Conservation (phyloP, 92 coral and sea anemone species). For the Siderastrea siderea region DNA sequence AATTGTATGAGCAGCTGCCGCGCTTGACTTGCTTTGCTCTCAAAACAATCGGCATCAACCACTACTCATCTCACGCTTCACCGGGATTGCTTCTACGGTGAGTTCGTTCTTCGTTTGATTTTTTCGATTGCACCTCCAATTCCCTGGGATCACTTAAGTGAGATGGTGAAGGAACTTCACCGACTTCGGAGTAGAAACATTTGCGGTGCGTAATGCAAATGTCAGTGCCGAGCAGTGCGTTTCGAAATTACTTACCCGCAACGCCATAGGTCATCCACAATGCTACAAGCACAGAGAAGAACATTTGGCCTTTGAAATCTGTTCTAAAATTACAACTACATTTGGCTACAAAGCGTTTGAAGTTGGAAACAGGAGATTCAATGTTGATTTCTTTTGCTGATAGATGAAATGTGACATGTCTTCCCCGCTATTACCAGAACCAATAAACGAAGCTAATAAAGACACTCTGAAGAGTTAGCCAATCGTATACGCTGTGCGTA, state of each 20-base stretch:
- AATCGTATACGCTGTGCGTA: constrained; percentile 51
- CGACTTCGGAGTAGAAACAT: constrained; percentile 21
- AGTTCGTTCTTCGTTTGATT: background rate
- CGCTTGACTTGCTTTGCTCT: constrained; percentile 52
- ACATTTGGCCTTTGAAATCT: constrained; percentile 52
- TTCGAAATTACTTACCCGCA: constrained; percentile 51
- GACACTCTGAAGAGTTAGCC: constrained; percentile 47
- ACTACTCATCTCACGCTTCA: constrained; percentile 45
- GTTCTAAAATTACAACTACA: constrained; percentile 55
- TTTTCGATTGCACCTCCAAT: constrained; percentile 9
- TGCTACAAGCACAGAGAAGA: constrained; percentile 53
- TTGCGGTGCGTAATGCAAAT: constrained; percentile 40
- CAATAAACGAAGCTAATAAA: constrained; percentile 58
- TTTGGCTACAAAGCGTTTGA: constrained; percentile 37
- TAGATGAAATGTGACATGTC: constrained; percentile 63
- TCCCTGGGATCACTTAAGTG: constrained; percentile 28
- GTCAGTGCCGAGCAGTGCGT: constrained; percentile 23
- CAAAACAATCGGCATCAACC: constrained; percentile 34
- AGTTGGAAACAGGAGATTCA: constrained; percentile 33
- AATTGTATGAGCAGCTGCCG: constrained; percentile 63
- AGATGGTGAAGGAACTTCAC: constrained; percentile 17
- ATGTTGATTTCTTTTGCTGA: constrained; percentile 65
- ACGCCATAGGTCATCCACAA: constrained; percentile 48
- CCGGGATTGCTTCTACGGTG: constrained; percentile 32
- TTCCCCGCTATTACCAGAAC: constrained; percentile 51